Evolutionary conservation across 1,140 invertebrate genomes (phyloP), one percentile per base, ranked within the genome.

Genomic region (Mesaphorura yosii): DNA sequence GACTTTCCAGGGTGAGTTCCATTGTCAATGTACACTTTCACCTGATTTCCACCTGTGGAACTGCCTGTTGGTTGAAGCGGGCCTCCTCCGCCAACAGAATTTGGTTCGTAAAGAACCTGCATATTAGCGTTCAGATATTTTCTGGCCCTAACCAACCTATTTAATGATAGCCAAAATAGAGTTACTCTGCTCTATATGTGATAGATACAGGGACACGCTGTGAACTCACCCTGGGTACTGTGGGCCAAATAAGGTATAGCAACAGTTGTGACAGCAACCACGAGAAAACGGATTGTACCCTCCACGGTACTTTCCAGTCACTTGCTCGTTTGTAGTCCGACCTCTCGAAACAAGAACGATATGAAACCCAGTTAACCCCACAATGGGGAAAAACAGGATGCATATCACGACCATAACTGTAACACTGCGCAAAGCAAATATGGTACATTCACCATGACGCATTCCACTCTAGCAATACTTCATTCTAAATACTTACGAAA

Each of bases 281-380:
- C 82, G 77, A 5, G 88, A 92, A 72, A 96, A 97, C 49, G 93
- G 93, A 79, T 97, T 97, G 69, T 88, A 91, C 23, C 90, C 91
- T 47, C 89, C 89, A 68, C 90, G 88, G 75, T 97, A 97, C 76
- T 97, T 97, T 37, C 91, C 92, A 3, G 94, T 97, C 28, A 98
- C 92, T 77, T 99, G 95, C 74, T 99, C 96, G 75, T 99, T 99
- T 52, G 96, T 99, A n/a, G 96, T 99, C 52, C 94, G 78, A n/a
- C 95, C 96, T 64, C 91, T 76, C 15, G 89, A 87, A 38, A 99
- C 91, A 53, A 99, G 76, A 60, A 98, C 83, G 73, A 97, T 84
- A 71, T 99, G 95, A 73, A 99, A 99, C 47, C 88, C 88, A 53
- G 93, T 96, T 60, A 99, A 75, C 62, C 94, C 95, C 72, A 93